Base-by-base conservation (phyloP, 2,888 invertebrate species). In the Himalopsyche japonica region DNA sequence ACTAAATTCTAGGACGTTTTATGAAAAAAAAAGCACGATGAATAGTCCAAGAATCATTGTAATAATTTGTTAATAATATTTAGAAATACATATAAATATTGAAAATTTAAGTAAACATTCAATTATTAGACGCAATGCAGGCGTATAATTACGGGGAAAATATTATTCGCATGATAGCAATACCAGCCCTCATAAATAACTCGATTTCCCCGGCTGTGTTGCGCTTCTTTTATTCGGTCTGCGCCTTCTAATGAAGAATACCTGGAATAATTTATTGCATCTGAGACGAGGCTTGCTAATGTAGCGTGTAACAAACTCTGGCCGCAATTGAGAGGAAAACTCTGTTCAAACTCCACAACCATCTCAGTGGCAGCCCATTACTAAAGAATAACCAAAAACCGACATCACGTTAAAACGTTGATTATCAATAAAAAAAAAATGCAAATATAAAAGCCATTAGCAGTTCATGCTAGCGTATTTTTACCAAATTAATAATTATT, bases 261-360 rank as follows among this genome's bases (percentile, higher is more conserved):
- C 86, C 86, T 82, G 86, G 82, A 86, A 86, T 84, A 86, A 86
- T 86, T 86, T 84, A 84, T 86, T 79, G 79, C 77, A 78, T 82
- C 79, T 8, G 70, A 24, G 80, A 83, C 64, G 79, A 79, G 79
- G 78, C 78, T 47, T 78, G 82, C 79, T 85, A 85, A 85, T 85
- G 83, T 85, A 85, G 64, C 85, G 85, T 85, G 85, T 85, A 85
- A 85, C 85, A 82, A 85, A 79, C 32, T 80, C 77, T 47, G 70
- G 70, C 70, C 70, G 70, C 70, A 70, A 30, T 70, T 70, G 70
- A 70, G 70, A 70, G 70, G 70, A 27, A 70, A 70, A 70, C 24
- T 70, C 70, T 27, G 70, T 70, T 70, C 20, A 20, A 15, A 30
- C 12, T 27, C 70, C 15, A 3, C 70, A 12, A 27, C 30, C 57